Base-by-base conservation (phyloP, 2,888 invertebrate species). In the Pterostichus niger region DNA sequence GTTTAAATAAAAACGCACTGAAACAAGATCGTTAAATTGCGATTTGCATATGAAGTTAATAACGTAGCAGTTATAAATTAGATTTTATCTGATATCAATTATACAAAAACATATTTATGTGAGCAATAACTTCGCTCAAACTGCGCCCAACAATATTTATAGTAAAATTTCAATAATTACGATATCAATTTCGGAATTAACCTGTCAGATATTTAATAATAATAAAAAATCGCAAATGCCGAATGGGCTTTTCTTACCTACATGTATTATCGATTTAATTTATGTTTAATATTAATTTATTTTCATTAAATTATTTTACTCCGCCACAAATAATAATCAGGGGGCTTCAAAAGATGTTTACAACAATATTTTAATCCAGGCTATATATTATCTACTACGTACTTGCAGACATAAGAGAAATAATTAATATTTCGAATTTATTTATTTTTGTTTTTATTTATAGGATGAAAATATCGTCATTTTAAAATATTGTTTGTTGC, bases 11-110 rank as follows among this genome's bases (percentile, higher is more conserved):
- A 81, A 81, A 52, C 49, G 68, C 49, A 17, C 46, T 68, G 54
- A 52, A 64, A 46, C 71, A 71, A 46, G 46, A 64, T 83, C 83
- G 68, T 83, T 81, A 83, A 83, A 77, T 49, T 77, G 83, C 68
- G 64, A 83, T 83, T 83, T 83, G 77, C 83, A 83, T 83, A 83
- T 64, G 73, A 54, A 71, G 73, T 73, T 81, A 81, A 71, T 81
- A 81, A 40, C 49, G 24, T 56, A 6, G 54, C 49, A 49, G 83
- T 52, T 77, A 77, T 83, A 83, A 83, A 83, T 83, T 77, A 61
- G 83, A 76, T 83, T 77, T 77, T 83, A 83, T 83, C 83, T 83
- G 64, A 77, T 83, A 83, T 83, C 83, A 83, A 83, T 83, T 83
- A 77, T 52, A 35, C 35, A 49, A 52, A 83, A 77, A 64, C 83